Evolutionary conservation across 2,113 vertebrate species (phyloP).

Genomic region (Gobio gobio): DNA sequence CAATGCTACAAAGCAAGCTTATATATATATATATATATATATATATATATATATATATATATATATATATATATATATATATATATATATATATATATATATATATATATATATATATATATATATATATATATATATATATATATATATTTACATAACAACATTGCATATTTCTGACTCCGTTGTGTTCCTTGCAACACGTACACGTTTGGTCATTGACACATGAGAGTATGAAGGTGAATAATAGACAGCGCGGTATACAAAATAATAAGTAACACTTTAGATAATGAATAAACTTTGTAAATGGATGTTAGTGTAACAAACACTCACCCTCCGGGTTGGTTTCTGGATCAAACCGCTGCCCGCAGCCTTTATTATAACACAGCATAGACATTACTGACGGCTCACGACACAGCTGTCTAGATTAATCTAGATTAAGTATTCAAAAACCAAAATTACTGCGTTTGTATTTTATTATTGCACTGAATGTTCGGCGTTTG

Average conservation of each 20-base stretch:
- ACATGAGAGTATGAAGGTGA: not conserved
- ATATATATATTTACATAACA: not conserved
- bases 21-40: no score
- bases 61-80: no score
- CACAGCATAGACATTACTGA: constrained; percentile 82
- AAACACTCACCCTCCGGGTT: constrained; percentile 70
- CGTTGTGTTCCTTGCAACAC: not conserved
- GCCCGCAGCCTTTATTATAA: constrained; percentile 90
- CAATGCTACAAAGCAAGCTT: not conserved
- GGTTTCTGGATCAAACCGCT: constrained; percentile 86
- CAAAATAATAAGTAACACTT: not conserved
- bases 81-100: no score
- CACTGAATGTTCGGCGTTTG: not conserved
- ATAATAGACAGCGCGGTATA: not conserved
- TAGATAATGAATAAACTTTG: not conserved
- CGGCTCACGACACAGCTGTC: not conserved
- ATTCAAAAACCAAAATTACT: not conserved
- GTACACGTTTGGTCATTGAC: not conserved
- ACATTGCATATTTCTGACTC: not conserved
- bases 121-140: not conserved
- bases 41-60: no score
- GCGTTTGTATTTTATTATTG: not conserved
- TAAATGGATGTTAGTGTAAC: not conserved
- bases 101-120: no score
- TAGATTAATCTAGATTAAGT: no score